These are phyloP conservation scores for Euproctis similis DNA, from an alignment of 2,888 invertebrate species.

Conservation along the genomic window DNA sequence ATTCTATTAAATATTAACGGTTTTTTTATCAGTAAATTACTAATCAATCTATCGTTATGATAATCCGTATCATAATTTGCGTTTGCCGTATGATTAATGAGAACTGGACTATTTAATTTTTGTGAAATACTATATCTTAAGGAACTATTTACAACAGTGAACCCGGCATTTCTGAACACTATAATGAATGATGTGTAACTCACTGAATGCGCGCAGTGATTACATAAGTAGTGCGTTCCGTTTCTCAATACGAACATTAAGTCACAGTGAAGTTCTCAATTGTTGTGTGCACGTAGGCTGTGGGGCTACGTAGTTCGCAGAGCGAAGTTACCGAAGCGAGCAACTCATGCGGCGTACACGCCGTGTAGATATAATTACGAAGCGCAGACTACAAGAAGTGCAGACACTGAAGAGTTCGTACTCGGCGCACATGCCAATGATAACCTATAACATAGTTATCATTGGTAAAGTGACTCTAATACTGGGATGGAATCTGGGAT, in stretches of 20 bases:
- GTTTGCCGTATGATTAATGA: too few species aligned
- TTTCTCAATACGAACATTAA: slow-evolving; percentile 63
- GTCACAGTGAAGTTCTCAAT: slow-evolving; percentile 65
- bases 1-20: too few species aligned
- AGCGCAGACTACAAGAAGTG: slow-evolving; percentile 75
- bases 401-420: slow-evolving; percentile 72
- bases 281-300: slow-evolving; percentile 68
- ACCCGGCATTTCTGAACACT: slow-evolving; percentile 61
- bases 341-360: slow-evolving; percentile 67
- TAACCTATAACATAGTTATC: slow-evolving; percentile 77
- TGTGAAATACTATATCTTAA: too few species aligned
- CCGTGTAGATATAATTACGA: slow-evolving; percentile 73
- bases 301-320: slow-evolving; percentile 70
- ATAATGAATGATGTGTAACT: slow-evolving; percentile 70
- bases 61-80: too few species aligned
- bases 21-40: too few species aligned
- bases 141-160: too few species aligned
- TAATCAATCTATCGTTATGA: too few species aligned
- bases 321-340: slow-evolving; percentile 67
- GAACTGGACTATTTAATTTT: too few species aligned
- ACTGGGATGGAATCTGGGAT: slow-evolving; percentile 64
- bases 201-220: slow-evolving; percentile 75
- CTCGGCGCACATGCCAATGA: slow-evolving; percentile 77
- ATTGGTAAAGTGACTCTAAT: slow-evolving; percentile 67
- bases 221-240: slow-evolving; percentile 65